phyloP scores from a whole-genome alignment of 2,113 vertebrate genomes.

The Hippocampus mohnikei region DNA sequence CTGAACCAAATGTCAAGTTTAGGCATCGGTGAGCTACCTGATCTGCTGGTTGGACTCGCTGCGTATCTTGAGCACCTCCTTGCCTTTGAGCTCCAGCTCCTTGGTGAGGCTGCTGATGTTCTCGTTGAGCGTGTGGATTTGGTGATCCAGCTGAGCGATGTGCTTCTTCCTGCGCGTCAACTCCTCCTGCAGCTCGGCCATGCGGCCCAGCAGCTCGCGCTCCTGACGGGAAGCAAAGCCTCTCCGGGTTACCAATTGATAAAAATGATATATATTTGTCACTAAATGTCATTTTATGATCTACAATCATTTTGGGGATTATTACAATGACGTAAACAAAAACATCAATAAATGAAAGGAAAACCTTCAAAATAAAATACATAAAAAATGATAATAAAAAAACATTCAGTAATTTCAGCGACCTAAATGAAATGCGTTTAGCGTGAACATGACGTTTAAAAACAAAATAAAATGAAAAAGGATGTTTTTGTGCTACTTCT shows the following conservation, averaged over 20 bases:
- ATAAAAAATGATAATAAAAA: no score
- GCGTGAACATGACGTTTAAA: background rate
- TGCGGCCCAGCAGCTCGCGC: constrained; percentile 82
- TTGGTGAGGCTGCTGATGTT: constrained; percentile 93
- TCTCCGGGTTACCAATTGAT: no score
- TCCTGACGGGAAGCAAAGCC: constrained; percentile 67
- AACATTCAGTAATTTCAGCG: no score
- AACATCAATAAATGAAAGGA: no score
- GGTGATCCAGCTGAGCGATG: constrained; percentile 89
- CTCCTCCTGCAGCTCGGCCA: constrained; percentile 89
- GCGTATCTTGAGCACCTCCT: constrained; percentile 95
- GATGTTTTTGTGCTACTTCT: background rate
- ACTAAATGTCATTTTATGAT: no score
- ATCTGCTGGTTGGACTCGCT: constrained; percentile 97
- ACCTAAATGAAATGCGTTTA: background rate
- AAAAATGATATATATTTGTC: no score
- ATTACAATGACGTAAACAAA: no score
- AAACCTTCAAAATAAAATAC: no score
- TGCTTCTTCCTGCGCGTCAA: constrained; percentile 87
- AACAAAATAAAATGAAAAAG: no score
- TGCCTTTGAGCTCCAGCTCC: constrained; percentile 95
- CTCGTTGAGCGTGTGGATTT: constrained; percentile 91
- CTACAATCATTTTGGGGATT: no score
- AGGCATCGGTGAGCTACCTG: constrained; percentile 70
- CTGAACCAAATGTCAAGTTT: no score